Percentiles rank a stretch among this genome's conserved stretches.
phyloP scores from a whole-genome alignment of 2,113 vertebrate genomes.

The Takifugu bimaculatus region DNA sequence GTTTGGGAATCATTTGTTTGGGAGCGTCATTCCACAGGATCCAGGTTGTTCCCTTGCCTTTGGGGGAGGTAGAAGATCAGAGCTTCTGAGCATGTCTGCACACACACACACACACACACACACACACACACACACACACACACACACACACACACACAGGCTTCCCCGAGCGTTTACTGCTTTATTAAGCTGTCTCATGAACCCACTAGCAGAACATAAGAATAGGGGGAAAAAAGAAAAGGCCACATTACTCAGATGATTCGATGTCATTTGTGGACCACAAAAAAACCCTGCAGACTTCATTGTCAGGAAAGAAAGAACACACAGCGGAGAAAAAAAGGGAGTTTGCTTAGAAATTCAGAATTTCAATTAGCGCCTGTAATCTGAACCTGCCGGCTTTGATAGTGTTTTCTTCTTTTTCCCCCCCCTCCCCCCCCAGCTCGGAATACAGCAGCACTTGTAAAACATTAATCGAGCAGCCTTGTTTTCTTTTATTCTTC shows the following conservation, averaged over 20 bases:
- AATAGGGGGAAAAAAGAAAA: slow-evolving; percentile 69
- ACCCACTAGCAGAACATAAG: slow-evolving; percentile 72
- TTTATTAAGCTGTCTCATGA: slow-evolving; percentile 80
- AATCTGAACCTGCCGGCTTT: slow-evolving; percentile 78
- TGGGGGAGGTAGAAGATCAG: no score
- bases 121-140: slow-evolving; percentile 53
- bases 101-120: slow-evolving; percentile 61
- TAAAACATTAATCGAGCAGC: slow-evolving; percentile 78
- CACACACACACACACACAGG: slow-evolving; percentile 51
- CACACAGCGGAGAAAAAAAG: slow-evolving; percentile 43
- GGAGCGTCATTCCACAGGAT: no score
- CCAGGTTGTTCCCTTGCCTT: no score
- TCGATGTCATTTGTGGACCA: slow-evolving; percentile 75
- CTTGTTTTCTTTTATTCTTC: slow-evolving; percentile 59
- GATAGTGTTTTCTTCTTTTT: slow-evolving; percentile 71
- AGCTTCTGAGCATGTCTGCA: slow-evolving; percentile 11
- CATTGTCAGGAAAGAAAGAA: slow-evolving; percentile 63
- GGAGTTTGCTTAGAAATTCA: slow-evolving; percentile 74
- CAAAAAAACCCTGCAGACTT: slow-evolving; percentile 58
- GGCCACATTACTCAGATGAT: slow-evolving; percentile 74
- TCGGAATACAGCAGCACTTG: slow-evolving; percentile 77
- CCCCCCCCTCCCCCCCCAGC: slow-evolving; percentile 13
- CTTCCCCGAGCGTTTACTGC: slow-evolving; percentile 69
- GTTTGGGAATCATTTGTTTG: no score
- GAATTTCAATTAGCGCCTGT: slow-evolving; percentile 78